phyloP scores from a whole-genome alignment of 1,140 invertebrate genomes.

The Oncopeltus fasciatus region DNA sequence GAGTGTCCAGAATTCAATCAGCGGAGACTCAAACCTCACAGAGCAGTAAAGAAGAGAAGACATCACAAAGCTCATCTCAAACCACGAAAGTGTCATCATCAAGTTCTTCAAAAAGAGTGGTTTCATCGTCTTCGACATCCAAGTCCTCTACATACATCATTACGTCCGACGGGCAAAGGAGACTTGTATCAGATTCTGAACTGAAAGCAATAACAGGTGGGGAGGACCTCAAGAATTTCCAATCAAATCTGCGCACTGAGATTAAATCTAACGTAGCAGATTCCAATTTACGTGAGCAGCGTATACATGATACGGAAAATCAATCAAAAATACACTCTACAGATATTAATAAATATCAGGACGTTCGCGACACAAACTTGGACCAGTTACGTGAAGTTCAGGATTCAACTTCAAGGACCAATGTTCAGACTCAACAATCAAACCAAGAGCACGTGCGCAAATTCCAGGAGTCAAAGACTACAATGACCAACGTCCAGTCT shows the following conservation, averaged over 20 bases:
- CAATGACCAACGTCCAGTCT: too few species aligned
- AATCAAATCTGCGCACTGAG: neutral
- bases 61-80: neutral
- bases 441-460: too few species aligned
- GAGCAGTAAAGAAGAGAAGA: neutral
- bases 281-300: too few species aligned
- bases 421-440: too few species aligned
- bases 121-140: constrained; percentile 2
- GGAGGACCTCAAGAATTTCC: neutral
- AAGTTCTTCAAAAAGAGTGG: constrained; percentile 10
- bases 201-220: neutral
- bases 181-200: neutral
- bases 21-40: neutral
- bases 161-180: neutral
- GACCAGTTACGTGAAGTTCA: too few species aligned
- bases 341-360: too few species aligned
- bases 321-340: too few species aligned
- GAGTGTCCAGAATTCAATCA: constrained; percentile 1
- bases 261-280: too few species aligned
- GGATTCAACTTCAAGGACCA: too few species aligned
- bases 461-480: too few species aligned
- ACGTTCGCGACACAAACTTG: too few species aligned
- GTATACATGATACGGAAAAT: too few species aligned
- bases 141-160: neutral
- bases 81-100: neutral